phyloP scores from a whole-genome alignment of 1,140 invertebrate species.

The Procambarus clarkii region DNA sequence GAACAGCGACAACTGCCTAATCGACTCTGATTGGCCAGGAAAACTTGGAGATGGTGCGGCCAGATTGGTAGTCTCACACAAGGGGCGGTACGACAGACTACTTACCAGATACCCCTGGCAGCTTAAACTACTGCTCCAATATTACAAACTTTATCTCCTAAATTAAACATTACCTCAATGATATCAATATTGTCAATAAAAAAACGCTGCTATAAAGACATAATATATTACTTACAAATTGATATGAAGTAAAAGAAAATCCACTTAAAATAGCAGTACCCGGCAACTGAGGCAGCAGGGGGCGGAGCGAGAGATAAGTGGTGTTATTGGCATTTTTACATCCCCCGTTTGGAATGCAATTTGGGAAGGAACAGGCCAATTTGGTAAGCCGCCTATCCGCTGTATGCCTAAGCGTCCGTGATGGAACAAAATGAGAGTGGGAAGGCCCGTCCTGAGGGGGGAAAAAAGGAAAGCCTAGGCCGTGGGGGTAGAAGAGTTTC shows the following conservation, averaged over 20 bases:
- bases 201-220: neutral
- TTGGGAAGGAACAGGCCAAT: conserved; percentile 61
- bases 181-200: neutral
- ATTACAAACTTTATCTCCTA: neutral
- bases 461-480: too few species aligned
- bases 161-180: neutral
- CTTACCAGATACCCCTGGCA: too few species aligned
- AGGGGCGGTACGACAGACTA: neutral
- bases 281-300: neutral
- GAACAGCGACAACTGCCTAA: neutral
- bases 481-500: too few species aligned
- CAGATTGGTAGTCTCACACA: conserved; percentile 1
- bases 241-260: neutral
- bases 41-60: neutral
- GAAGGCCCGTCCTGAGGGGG: neutral
- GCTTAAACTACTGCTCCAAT: neutral
- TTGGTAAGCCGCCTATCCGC: conserved; percentile 52
- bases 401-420: conserved; percentile 58
- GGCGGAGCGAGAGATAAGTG: conserved; percentile 59
- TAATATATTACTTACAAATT: neutral
- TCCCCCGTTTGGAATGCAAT: conserved; percentile 57
- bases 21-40: conserved; percentile 21
- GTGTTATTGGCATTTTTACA: conserved; percentile 66
- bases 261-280: neutral
- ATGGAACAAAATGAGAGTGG: conserved; percentile 53